phyloP scores from a whole-genome alignment of 2,888 invertebrate genomes.

The Microplitis manilae region DNA sequence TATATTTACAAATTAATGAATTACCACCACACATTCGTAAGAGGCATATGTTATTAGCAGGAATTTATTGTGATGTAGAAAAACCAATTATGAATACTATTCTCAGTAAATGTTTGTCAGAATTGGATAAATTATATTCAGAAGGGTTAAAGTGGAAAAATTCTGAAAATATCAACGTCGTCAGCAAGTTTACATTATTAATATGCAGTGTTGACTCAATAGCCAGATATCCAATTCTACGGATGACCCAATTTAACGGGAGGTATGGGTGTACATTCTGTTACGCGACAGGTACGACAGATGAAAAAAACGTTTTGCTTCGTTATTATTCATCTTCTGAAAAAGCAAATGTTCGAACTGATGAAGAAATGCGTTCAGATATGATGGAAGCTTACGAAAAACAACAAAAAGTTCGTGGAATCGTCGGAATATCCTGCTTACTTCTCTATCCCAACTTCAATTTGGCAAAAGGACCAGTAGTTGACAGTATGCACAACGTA shows the following conservation, averaged over 20 bases:
- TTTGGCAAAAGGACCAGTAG: too few species aligned
- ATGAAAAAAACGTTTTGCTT: not conserved
- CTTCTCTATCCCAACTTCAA: too few species aligned
- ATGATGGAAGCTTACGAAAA: too few species aligned
- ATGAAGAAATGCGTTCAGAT: not conserved
- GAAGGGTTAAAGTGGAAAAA: conserved; percentile 36
- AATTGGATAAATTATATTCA: conserved; percentile 13
- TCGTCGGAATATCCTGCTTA: too few species aligned
- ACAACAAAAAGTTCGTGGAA: too few species aligned
- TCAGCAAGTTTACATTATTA: conserved; percentile 27
- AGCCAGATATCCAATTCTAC: conserved; percentile 30
- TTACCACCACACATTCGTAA: conserved; percentile 45
- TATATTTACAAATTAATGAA: conserved; percentile 47
- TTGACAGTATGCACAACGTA: too few species aligned
- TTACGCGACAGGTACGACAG: conserved; percentile 16
- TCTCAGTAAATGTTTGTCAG: conserved; percentile 9
- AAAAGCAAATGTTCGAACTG: not conserved
- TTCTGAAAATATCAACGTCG: not conserved
- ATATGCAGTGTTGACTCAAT: conserved; percentile 38
- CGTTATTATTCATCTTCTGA: not conserved
- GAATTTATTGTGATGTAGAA: conserved; percentile 31
- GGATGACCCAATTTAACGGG: conserved; percentile 45
- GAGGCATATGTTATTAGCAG: conserved; percentile 41
- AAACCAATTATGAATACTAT: conserved; percentile 36
- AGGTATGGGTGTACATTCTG: conserved; percentile 45